Evolutionary conservation across 2,888 invertebrate species (phyloP), one percentile per base, ranked within the genome.

Genomic region (Patella pellucida): DNA sequence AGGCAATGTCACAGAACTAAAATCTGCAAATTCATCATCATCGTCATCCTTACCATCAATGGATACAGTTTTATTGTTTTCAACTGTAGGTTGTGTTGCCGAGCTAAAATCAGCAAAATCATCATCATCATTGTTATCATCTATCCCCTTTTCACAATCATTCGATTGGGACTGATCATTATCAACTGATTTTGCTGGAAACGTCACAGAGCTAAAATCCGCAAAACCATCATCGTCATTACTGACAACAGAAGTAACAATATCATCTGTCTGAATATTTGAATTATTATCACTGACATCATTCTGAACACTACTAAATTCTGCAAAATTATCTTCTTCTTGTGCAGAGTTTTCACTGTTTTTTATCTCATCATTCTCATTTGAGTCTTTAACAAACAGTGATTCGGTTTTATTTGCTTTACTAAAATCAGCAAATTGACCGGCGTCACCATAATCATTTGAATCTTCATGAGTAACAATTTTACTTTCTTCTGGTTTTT

Each of bases 21-120:
- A 78, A 56, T 76, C 76, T 56, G 76, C 76, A 67, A 78, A 78
- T 5, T 78, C 75, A 67, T 76, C 78, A 51, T 75, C 75, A 15
- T 69, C 62, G 31, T 68, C 54, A 9, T 69, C 54, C 69, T 15
- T 50, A 41, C 15, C 41, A 50, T 27, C 31, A 52, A 9, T 19
- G 15, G 16, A n/a, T 68, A 54, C 68, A 12, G n/a, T 52, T 69
- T 31, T 68, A 12, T 73, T 41, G 16, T 72, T 27, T 2, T 62
- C 68, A 31, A 14, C 68, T 11, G 15, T n/a, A 3, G 23, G 11
- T 15, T 9, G 4, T 68, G 2, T 50, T 2, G 68, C 50, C 41
- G 31, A n/a, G 62, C 51, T 54, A 23, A 62, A 73, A 52, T 73
- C 73, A 15, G 68, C 75, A 68, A 68, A 75, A 1, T 52, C 71